These are phyloP conservation scores for Diabrotica balteata DNA, from an alignment of 2,888 invertebrate species.

Conservation along the genomic window DNA sequence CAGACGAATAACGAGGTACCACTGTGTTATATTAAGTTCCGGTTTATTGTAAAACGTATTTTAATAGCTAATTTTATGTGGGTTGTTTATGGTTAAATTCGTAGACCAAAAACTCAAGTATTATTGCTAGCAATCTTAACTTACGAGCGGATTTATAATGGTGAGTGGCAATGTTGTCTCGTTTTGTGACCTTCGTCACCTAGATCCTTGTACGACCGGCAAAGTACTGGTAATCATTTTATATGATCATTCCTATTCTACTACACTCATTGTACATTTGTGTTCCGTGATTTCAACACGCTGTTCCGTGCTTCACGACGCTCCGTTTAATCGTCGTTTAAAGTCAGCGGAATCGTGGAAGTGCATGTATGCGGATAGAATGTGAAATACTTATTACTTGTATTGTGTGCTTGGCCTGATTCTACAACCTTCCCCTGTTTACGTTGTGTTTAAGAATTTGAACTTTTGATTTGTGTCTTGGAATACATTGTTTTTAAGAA, in stretches of 20 bases:
- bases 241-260: conserved; percentile 6
- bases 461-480: neutral
- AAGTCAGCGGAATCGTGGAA: conserved; percentile 5
- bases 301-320: conserved; percentile 12
- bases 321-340: conserved; percentile 4
- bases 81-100: too few species aligned
- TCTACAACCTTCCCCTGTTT: conserved; percentile 6
- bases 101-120: too few species aligned
- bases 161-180: conserved; percentile 7
- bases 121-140: too few species aligned
- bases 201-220: conserved; percentile 12
- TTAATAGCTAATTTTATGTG: too few species aligned
- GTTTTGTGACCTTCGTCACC: conserved; percentile 8
- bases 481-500: too few species aligned
- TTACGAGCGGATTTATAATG: too few species aligned
- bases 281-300: neutral
- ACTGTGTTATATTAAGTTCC: too few species aligned
- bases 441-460: neutral
- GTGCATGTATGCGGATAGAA: conserved; percentile 10
- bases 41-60: too few species aligned
- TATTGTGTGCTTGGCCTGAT: conserved; percentile 29
- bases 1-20: too few species aligned
- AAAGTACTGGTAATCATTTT: neutral
- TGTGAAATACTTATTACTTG: conserved; percentile 14
- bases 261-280: neutral